Evolutionary conservation across 2,113 vertebrate genomes (phyloP).

Genomic region (Chaenocephalus aceratus): DNA sequence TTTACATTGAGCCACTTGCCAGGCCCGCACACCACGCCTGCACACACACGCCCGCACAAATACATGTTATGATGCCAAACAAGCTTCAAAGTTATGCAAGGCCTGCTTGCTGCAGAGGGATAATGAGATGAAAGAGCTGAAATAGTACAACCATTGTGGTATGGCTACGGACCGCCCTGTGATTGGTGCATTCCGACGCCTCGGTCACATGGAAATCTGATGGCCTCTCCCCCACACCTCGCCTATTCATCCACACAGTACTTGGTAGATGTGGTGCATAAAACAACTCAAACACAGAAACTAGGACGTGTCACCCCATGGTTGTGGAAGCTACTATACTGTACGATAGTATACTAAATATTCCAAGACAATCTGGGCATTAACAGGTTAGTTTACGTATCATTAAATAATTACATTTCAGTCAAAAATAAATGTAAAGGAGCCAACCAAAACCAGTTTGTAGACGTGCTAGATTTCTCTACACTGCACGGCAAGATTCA

Average conservation of each 20-base stretch:
- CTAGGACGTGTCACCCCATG: conserved; percentile 18
- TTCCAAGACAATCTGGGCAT: background rate
- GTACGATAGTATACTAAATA: background rate
- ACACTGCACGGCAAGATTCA: background rate
- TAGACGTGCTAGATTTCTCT: background rate
- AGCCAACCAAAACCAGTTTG: conserved; percentile 1
- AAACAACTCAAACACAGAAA: conserved; percentile 43
- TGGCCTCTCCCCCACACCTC: conserved; percentile 64
- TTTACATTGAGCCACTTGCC: conserved; percentile 51
- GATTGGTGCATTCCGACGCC: conserved; percentile 77
- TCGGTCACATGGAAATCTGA: conserved; percentile 65
- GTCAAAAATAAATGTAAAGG: conserved; percentile 8
- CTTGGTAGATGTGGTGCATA: conserved; percentile 31
- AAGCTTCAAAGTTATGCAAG: conserved; percentile 74
- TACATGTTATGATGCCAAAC: conserved; percentile 72
- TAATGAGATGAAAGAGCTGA: conserved; percentile 73
- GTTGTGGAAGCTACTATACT: background rate
- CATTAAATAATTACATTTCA: background rate
- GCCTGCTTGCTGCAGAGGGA: conserved; percentile 60
- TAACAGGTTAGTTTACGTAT: background rate
- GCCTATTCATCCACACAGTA: conserved; percentile 35
- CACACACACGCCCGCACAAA: conserved; percentile 31
- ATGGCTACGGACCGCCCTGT: conserved; percentile 46
- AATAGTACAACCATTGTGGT: conserved; percentile 80
- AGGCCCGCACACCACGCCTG: conserved; percentile 6